A percentile compares a stretch with the other conserved stretches of the same genome.
Conservation (phyloP, 2,797 vertebrate genomes). For the Leptoclinus maculatus region DNA sequence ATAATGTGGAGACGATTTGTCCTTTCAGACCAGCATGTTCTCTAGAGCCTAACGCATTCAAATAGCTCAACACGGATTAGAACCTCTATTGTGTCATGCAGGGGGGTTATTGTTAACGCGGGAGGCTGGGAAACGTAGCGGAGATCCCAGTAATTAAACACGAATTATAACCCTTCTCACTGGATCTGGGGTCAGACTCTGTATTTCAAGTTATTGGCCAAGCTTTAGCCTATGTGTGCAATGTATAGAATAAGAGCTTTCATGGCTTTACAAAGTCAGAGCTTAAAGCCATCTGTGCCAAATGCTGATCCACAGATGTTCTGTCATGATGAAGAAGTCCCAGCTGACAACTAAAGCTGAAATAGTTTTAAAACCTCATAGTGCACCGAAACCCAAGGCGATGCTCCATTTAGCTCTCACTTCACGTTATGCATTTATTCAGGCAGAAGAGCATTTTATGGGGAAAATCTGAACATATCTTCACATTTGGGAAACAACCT, state of each 20-base stretch:
- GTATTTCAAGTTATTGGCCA: conserved; percentile 9
- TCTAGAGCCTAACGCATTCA: conserved; percentile 24
- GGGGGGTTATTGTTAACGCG: conserved; percentile 57
- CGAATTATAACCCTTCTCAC: conserved; percentile 20
- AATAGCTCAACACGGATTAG: conserved; percentile 29
- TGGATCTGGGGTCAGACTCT: conserved; percentile 19
- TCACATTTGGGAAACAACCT: not conserved
- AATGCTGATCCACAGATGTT: conserved; percentile 53
- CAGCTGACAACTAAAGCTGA: conserved; percentile 32
- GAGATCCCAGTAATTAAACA: conserved; percentile 50
- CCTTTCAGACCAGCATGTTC: conserved; percentile 17
- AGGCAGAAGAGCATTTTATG: not conserved
- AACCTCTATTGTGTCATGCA: conserved; percentile 64
- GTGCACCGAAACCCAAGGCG: conserved; percentile 1
- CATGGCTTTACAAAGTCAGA: not conserved
- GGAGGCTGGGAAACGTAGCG: conserved; percentile 37
- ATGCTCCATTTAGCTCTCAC: not conserved
- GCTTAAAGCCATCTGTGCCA: conserved; percentile 41
- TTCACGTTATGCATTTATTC: not conserved
- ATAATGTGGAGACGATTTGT: conserved; percentile 14
- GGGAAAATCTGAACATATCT: not conserved
- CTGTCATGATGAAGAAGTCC: conserved; percentile 48
- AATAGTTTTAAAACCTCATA: conserved; percentile 4
- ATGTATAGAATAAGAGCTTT: not conserved
- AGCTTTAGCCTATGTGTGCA: not conserved